Conservation (phyloP, 2,113 vertebrate genomes). For the Dinomys branickii region DNA sequence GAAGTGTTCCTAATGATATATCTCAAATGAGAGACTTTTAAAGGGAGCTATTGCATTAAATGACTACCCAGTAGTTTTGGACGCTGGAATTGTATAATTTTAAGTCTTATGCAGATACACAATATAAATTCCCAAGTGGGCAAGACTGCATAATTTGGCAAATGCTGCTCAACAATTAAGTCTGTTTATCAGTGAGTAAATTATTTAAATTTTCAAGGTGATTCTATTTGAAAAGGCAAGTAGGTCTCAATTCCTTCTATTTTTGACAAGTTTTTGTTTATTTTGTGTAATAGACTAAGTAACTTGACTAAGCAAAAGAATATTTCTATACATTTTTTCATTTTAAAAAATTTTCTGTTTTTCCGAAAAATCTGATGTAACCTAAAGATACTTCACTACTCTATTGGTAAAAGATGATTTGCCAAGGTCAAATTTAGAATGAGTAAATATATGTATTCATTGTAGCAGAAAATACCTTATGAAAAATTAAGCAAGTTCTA, state of each 20-base stretch:
- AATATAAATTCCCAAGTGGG: neutral
- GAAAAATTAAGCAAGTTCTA: conserved; percentile 65
- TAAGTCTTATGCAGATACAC: neutral
- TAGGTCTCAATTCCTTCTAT: conserved; percentile 6
- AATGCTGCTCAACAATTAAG: neutral
- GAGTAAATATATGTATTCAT: conserved; percentile 35
- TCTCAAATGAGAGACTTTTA: neutral
- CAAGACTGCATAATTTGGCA: neutral
- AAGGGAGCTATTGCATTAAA: neutral
- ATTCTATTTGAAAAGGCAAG: neutral
- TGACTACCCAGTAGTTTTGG: neutral
- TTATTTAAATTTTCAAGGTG: conserved; percentile 18
- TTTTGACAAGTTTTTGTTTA: neutral
- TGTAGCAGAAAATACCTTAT: conserved; percentile 18
- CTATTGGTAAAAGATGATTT: conserved; percentile 42
- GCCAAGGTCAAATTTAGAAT: conserved; percentile 40
- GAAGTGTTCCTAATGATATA: neutral
- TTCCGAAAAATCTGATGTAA: conserved; percentile 49
- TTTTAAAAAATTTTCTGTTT: neutral
- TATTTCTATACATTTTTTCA: neutral
- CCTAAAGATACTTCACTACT: neutral
- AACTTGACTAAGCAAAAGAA: neutral
- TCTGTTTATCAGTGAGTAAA: neutral
- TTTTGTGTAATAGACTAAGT: neutral
- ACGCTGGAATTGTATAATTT: conserved; percentile 5